Conservation (phyloP, 2,888 invertebrate genomes). For the Synergus umbraculus region DNA sequence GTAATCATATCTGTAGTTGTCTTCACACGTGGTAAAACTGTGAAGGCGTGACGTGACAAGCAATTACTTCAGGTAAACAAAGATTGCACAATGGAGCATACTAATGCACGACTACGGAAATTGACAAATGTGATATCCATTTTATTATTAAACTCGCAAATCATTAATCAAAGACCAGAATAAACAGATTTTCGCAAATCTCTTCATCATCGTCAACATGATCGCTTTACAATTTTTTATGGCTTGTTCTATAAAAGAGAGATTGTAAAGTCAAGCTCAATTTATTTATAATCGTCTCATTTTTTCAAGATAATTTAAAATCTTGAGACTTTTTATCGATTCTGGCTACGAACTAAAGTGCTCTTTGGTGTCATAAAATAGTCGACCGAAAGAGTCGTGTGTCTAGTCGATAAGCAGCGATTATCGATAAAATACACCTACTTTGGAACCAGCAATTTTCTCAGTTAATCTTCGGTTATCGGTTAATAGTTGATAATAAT, state of each 20-base stretch:
- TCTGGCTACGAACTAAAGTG: background rate
- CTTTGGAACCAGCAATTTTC: slow-evolving; percentile 4
- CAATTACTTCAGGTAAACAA: slow-evolving; percentile 18
- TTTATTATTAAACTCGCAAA: background rate
- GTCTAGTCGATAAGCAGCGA: slow-evolving; percentile 5
- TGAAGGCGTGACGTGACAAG: slow-evolving; percentile 20
- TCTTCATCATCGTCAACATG: background rate
- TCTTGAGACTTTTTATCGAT: background rate
- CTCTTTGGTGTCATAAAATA: background rate
- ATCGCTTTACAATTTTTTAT: no score
- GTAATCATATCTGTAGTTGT: background rate
- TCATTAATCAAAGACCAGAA: background rate
- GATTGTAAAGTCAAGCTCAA: background rate
- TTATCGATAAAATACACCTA: slow-evolving; percentile 8
- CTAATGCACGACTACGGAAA: background rate
- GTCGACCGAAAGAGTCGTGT: background rate
- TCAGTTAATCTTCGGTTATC: slow-evolving; percentile 15
- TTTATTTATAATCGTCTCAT: background rate
- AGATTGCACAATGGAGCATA: background rate
- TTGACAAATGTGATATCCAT: background rate
- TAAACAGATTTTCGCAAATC: background rate
- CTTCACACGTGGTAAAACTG: background rate
- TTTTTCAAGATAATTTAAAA: background rate
- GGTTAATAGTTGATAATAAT: slow-evolving; percentile 6
- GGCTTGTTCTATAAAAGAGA: background rate